Base-by-base conservation (phyloP, 2,888 invertebrate species). In the Willowsia nigromaculata region DNA sequence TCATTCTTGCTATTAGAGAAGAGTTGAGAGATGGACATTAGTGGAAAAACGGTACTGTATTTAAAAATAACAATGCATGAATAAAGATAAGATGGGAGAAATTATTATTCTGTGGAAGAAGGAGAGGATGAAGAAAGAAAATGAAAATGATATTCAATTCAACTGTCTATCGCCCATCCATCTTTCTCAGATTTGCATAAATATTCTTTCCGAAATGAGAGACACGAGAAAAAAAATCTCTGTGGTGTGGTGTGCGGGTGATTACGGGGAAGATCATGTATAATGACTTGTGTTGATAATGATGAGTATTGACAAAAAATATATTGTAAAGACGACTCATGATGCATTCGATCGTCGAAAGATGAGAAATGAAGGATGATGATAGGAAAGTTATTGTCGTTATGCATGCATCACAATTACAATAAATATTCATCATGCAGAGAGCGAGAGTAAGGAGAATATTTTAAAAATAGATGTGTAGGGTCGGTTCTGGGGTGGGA, bases 121-220 rank as follows among this genome's bases (percentile, higher is more conserved):
- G 40, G 15, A 53, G 50, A 30, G 18, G 78, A 76, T 40, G 43
- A 27, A 74, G 25, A 71, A 37, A 62, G 27, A 33, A 76, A 85
- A 37, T 85, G 85, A 85, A 85, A 85, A 85, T 85, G 85, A 85
- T 85, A 85, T 85, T 85, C 85, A 85, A 85, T 85, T 85, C 85
- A 85, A 62, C 85, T 85, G 85, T 85, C 85, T 76, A 85, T 85
- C 85, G 76, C 50, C 40, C 85, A 85, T 85, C 85, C 76, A 85
- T 85, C 85, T 81, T 81, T 22, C 30, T 82, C 27, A 74, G 40
- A 84, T 84, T 84, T 84, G 84, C 84, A 84, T 83, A 68, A 71
- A 71, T 40, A 71, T 43, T 71, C 71, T 71, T 13, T 15, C 11
- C 2, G 33, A 27, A 5, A 65, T 13, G 33, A 27, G 13, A 22